Conservation (phyloP, 2,797 vertebrate genomes). For the Prunella strophiata region DNA sequence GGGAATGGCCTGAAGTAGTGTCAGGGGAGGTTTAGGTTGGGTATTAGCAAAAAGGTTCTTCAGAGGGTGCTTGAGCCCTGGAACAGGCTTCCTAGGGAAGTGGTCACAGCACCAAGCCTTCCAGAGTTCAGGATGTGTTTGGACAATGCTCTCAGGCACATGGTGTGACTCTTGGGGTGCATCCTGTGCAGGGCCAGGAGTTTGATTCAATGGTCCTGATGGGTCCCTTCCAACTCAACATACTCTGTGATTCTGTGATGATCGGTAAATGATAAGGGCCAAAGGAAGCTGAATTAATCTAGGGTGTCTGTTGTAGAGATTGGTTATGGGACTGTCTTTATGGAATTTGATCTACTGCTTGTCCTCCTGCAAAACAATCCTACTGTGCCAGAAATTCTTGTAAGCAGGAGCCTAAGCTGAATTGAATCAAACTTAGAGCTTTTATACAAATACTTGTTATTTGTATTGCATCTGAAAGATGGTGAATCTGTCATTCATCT, state of each 20-base stretch:
- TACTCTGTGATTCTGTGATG: not conserved
- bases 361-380: not conserved
- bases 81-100: not conserved
- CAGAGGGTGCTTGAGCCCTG: not conserved
- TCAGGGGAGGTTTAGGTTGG: not conserved
- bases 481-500: constrained; percentile 42
- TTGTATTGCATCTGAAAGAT: constrained; percentile 44
- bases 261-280: not conserved
- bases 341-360: not conserved
- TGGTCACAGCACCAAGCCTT: not conserved
- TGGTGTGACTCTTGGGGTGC: not conserved
- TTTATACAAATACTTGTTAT: constrained; percentile 39
- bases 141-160: not conserved
- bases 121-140: not conserved
- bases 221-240: not conserved
- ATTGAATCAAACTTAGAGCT: constrained; percentile 12
- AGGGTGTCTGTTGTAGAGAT: not conserved
- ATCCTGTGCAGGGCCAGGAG: not conserved
- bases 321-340: not conserved
- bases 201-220: not conserved
- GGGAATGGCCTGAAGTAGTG: not conserved
- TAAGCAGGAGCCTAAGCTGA: not conserved
- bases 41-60: not conserved
- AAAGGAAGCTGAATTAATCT: not conserved
- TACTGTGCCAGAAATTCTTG: not conserved